Conservation (phyloP, 2,797 vertebrate genomes). For the Epinephelus malabaricus region DNA sequence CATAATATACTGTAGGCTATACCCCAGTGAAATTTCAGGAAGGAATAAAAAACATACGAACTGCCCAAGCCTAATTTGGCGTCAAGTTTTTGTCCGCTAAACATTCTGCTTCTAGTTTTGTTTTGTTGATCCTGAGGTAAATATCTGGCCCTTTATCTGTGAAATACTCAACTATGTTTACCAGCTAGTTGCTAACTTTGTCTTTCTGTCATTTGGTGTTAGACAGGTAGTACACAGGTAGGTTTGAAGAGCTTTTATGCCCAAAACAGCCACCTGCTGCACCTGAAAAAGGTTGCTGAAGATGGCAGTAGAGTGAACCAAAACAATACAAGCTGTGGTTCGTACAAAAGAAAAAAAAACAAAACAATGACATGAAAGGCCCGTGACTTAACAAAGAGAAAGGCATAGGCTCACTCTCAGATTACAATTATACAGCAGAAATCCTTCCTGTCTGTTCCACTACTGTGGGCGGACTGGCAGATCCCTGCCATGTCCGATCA, state of each 20-base stretch:
- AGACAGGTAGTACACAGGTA: neutral
- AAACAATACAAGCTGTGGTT: neutral
- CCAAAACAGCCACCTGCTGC: neutral
- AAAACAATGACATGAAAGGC: neutral
- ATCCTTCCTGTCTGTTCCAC: constrained; percentile 21
- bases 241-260: neutral
- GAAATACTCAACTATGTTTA: neutral
- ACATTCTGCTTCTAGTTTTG: neutral
- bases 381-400: neutral
- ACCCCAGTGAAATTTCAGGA: too few species aligned
- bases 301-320: neutral
- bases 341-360: too few species aligned
- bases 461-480: neutral
- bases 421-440: constrained; percentile 1
- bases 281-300: neutral
- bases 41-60: too few species aligned
- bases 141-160: neutral
- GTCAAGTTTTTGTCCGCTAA: neutral
- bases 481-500: constrained; percentile 49
- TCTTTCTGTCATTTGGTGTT: neutral
- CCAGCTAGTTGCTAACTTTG: neutral
- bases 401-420: constrained; percentile 1
- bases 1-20: too few species aligned
- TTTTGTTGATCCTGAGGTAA: constrained; percentile 2
- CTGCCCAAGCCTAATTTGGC: too few species aligned